Percentiles rank a stretch among this genome's conserved stretches.
phyloP scores from a whole-genome alignment of 2,113 vertebrate species.

The Scatophagus argus region DNA sequence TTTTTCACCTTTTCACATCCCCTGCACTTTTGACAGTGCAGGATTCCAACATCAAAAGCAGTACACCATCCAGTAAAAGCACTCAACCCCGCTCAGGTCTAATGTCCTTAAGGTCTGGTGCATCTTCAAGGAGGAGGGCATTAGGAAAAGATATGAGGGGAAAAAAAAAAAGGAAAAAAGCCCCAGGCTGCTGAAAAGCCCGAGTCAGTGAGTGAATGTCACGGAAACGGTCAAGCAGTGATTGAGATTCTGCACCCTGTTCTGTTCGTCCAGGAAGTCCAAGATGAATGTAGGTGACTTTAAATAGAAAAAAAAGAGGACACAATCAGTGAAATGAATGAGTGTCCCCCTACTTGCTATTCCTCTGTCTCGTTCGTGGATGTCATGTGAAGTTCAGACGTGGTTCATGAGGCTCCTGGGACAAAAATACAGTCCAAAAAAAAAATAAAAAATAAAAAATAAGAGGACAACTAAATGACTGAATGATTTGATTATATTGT shows the following conservation, averaged over 20 bases:
- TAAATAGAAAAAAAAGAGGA: constrained; percentile 22
- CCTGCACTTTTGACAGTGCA: background rate
- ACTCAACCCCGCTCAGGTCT: constrained; percentile 11
- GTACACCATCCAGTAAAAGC: constrained; percentile 12
- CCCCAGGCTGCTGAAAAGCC: constrained; percentile 20
- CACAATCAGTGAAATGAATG: constrained; percentile 44
- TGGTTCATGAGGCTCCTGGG: constrained; percentile 5
- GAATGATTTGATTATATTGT: constrained; percentile 68
- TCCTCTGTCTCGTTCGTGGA: constrained; percentile 14
- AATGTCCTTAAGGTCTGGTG: constrained; percentile 28
- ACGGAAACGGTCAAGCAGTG: constrained; percentile 28
- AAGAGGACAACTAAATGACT: constrained; percentile 44
- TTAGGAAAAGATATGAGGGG: background rate
- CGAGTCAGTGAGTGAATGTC: constrained; percentile 30
- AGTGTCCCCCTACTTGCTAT: background rate
- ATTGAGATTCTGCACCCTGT: constrained; percentile 61
- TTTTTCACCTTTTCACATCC: constrained; percentile 29
- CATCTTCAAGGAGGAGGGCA: constrained; percentile 16
- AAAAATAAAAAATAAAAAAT: background rate
- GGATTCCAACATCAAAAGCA: constrained; percentile 45
- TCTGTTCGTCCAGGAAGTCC: constrained; percentile 27
- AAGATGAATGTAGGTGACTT: constrained; percentile 63
- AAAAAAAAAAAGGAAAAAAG: constrained; percentile 34
- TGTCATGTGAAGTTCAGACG: constrained; percentile 42
- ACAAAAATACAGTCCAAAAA: background rate